A percentile compares a stretch with the other conserved stretches of the same genome.
These are phyloP conservation scores for Apis laboriosa DNA, from an alignment of 1,140 invertebrate species.

Conservation along the genomic window DNA sequence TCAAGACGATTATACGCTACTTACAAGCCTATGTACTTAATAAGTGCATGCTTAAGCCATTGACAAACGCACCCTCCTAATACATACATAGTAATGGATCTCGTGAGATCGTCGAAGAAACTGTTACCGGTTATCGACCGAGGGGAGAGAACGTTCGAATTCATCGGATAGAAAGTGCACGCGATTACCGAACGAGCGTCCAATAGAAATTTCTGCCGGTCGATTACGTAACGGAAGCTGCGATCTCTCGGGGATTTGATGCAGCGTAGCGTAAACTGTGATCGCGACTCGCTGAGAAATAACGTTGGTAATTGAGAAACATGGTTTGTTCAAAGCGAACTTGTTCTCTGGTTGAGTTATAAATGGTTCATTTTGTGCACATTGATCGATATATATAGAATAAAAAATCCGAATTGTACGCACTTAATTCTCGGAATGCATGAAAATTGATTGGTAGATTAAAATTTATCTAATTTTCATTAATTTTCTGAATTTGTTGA, in stretches of 20 bases:
- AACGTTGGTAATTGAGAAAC: not conserved
- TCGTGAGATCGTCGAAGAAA: not conserved
- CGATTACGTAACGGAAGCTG: conserved; percentile 25
- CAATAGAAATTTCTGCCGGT: not conserved
- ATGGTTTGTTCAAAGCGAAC: not conserved
- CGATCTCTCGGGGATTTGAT: not conserved
- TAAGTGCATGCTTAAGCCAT: conserved; percentile 33
- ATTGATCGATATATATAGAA: no score
- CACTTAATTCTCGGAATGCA: no score
- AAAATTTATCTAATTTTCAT: no score
- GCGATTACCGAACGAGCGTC: not conserved
- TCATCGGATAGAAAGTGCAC: conserved; percentile 15
- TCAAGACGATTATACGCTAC: conserved; percentile 4
- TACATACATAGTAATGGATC: not conserved
- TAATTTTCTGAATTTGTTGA: no score
- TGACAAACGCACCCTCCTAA: conserved; percentile 23
- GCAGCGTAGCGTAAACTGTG: not conserved
- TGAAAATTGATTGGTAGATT: no score
- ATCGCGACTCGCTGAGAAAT: not conserved
- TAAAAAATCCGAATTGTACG: no score
- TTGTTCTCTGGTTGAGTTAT: not conserved
- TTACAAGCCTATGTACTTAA: no score
- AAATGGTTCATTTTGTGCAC: no score
- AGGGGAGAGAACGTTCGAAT: conserved; percentile 15
- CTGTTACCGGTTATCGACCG: conserved; percentile 38